Conservation (phyloP, 2,113 vertebrate genomes). For the Cinclus cinclus region DNA sequence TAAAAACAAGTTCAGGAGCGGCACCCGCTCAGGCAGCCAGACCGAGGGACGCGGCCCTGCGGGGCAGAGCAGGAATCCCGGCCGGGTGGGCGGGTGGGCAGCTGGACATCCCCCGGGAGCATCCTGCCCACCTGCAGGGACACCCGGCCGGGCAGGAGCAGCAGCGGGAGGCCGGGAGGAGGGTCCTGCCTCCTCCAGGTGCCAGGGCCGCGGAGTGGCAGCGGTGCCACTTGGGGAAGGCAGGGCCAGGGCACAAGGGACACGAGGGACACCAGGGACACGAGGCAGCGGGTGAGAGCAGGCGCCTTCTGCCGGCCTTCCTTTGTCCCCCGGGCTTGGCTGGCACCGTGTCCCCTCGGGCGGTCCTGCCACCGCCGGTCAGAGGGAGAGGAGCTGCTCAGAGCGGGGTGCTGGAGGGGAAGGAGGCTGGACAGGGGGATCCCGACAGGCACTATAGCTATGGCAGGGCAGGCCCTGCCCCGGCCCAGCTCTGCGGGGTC, state of each 20-base stretch:
- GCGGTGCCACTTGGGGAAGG: neutral
- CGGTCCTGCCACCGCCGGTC: neutral
- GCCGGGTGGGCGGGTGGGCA: neutral
- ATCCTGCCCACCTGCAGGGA: neutral
- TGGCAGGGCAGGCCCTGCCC: neutral
- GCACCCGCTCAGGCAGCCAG: conserved; percentile 43
- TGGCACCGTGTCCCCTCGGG: neutral
- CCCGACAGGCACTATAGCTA: neutral
- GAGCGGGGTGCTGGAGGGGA: neutral
- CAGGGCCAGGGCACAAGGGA: neutral
- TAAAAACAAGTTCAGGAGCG: conserved; percentile 45
- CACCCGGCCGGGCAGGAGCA: neutral
- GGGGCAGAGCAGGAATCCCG: neutral
- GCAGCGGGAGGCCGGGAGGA: neutral
- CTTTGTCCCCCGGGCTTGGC: neutral
- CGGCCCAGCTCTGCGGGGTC: neutral
- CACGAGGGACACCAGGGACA: neutral
- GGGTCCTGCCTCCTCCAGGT: conserved; percentile 40
- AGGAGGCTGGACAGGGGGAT: neutral
- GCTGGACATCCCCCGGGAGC: neutral
- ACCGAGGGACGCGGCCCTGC: neutral
- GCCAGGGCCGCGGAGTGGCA: neutral
- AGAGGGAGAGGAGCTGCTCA: conserved; percentile 15
- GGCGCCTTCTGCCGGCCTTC: neutral
- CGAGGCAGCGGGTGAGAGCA: accelerated